Percentiles rank a stretch among this genome's conserved stretches.
Evolutionary conservation across 2,797 vertebrate species (phyloP).

Genomic region (Dromococcyx pavoninus): DNA sequence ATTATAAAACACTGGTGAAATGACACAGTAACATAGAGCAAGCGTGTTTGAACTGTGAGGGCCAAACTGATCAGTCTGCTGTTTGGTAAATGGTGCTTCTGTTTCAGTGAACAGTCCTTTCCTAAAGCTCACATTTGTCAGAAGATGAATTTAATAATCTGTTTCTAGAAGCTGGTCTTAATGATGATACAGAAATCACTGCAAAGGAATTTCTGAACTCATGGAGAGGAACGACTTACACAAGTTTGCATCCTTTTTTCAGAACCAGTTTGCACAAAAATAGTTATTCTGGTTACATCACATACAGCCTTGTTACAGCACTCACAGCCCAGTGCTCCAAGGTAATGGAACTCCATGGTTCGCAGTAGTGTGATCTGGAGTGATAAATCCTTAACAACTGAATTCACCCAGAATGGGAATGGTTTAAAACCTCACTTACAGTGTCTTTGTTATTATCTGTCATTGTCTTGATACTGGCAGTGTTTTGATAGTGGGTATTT

Average conservation of each 20-base stretch:
- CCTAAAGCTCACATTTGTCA: background rate
- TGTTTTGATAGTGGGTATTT: background rate
- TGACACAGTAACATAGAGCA: background rate
- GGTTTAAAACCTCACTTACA: background rate
- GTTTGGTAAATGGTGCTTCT: background rate
- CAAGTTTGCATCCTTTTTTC: background rate
- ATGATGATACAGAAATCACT: background rate
- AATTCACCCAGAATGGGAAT: background rate
- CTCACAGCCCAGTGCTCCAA: background rate
- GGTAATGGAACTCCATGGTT: background rate
- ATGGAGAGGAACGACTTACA: fast-evolving
- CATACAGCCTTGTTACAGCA: too few species aligned
- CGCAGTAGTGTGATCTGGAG: background rate
- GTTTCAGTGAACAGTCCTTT: background rate
- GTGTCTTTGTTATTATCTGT: background rate
- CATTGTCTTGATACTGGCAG: background rate
- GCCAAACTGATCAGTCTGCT: background rate
- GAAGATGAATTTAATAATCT: background rate
- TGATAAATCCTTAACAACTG: background rate
- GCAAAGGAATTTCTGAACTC: background rate
- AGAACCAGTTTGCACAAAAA: background rate
- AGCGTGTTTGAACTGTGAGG: background rate
- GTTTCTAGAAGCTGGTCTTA: background rate
- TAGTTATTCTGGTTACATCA: background rate
- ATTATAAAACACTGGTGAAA: background rate